Percentiles rank a stretch among this genome's conserved stretches.
These are phyloP conservation scores for Pollenia griseotomentosa DNA, from an alignment of 2,888 invertebrate genomes.

Conservation along the genomic window DNA sequence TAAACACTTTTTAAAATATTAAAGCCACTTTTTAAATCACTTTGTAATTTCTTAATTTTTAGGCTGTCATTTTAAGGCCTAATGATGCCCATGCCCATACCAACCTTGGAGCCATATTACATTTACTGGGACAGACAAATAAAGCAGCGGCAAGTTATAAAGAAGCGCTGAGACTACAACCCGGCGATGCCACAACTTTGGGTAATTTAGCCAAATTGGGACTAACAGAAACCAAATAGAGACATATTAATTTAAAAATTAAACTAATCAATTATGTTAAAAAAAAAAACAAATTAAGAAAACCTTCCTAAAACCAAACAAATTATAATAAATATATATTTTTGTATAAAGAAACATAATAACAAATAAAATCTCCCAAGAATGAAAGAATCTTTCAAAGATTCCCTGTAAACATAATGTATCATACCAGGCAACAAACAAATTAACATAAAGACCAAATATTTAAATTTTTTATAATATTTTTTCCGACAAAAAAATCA, in stretches of 20 bases:
- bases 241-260: not conserved
- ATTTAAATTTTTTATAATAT: constrained; percentile 31
- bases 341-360: constrained; percentile 48
- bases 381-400: constrained; percentile 58
- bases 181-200: constrained; percentile 94
- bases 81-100: constrained; percentile 96
- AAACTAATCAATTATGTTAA: constrained; percentile 7
- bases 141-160: constrained; percentile 95
- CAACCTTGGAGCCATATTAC: constrained; percentile 97
- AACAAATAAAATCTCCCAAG: constrained; percentile 11
- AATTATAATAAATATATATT: constrained; percentile 50
- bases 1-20: too few species aligned
- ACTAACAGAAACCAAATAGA: constrained; percentile 80
- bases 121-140: constrained; percentile 94
- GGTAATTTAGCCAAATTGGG: constrained; percentile 93
- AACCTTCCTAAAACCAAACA: constrained; percentile 46
- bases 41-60: constrained; percentile 46
- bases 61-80: constrained; percentile 85
- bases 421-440: constrained; percentile 54
- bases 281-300: constrained; percentile 1
- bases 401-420: constrained; percentile 67
- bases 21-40: not conserved
- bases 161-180: constrained; percentile 93
- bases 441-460: constrained; percentile 62
- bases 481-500: not conserved